A percentile compares a stretch with the other conserved stretches of the same genome.
phyloP scores from a whole-genome alignment of 1,140 invertebrate species.

The Drosophila setifemur region DNA sequence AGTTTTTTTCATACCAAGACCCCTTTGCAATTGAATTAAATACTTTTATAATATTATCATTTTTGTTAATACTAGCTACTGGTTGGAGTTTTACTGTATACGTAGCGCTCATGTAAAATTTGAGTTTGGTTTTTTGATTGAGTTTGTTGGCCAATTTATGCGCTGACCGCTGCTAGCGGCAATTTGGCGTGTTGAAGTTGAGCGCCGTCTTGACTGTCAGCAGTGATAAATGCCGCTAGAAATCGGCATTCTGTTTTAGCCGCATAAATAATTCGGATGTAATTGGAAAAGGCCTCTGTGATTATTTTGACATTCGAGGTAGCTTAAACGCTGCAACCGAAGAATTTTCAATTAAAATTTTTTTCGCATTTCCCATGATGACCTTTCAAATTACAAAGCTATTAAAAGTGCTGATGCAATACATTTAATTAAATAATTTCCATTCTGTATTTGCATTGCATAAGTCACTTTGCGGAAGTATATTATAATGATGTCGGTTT shows the following conservation, averaged over 20 bases:
- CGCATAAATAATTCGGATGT: constrained; percentile 68
- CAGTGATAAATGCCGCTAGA: constrained; percentile 54
- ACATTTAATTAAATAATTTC: constrained; percentile 11
- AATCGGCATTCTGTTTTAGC: constrained; percentile 34
- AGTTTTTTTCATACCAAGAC: no score
- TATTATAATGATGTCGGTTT: no score
- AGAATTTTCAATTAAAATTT: constrained; percentile 36
- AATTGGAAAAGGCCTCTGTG: constrained; percentile 36
- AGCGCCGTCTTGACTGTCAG: constrained; percentile 62
- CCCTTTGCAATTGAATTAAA: no score
- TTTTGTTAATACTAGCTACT: no score
- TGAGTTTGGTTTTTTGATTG: constrained; percentile 44
- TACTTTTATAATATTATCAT: no score
- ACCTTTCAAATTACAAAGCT: constrained; percentile 21
- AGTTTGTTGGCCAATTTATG: constrained; percentile 67
- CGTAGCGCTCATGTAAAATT: constrained; percentile 13
- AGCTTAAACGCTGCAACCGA: background rate
- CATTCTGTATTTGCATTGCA: constrained; percentile 16
- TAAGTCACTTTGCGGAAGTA: constrained; percentile 1
- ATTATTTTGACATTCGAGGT: constrained; percentile 22
- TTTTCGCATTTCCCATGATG: constrained; percentile 20
- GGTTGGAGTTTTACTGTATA: constrained; percentile 1
- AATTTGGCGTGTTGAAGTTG: constrained; percentile 30
- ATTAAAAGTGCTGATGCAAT: constrained; percentile 29
- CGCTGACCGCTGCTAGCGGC: constrained; percentile 48